A percentile compares a stretch with the other conserved stretches of the same genome.
phyloP scores from a whole-genome alignment of 2,113 vertebrate genomes.

The Pteropus alecto region DNA sequence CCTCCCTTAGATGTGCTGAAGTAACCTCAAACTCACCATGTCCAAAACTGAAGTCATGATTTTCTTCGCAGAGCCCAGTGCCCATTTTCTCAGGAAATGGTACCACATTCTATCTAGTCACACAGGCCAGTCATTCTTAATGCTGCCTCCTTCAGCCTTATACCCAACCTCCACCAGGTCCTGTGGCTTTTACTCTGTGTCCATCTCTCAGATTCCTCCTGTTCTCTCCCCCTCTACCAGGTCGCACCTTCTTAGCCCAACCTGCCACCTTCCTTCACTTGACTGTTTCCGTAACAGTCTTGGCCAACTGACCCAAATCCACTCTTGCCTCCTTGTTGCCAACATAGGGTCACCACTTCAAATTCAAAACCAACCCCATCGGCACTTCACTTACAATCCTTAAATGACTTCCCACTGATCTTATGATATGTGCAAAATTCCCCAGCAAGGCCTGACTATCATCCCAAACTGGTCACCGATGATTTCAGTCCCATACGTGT shows the following conservation, averaged over 20 bases:
- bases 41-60: background rate
- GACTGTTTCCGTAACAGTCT: background rate
- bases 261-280: background rate
- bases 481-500: accelerated
- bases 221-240: background rate
- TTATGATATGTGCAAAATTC: background rate
- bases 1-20: background rate
- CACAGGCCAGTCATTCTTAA: background rate
- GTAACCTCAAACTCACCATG: background rate
- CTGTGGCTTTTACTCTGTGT: no score
- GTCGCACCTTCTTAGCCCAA: background rate
- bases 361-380: background rate
- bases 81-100: background rate
- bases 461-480: background rate
- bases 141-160: background rate
- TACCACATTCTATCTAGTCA: background rate
- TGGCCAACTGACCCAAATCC: background rate
- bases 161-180: background rate
- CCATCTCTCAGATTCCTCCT: background rate
- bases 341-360: background rate
- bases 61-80: background rate
- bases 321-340: background rate
- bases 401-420: background rate
- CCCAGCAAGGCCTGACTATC: background rate
- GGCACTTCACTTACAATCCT: background rate